Evolutionary conservation across 2,888 invertebrate species (phyloP).

Genomic region (Plutella xylostella): DNA sequence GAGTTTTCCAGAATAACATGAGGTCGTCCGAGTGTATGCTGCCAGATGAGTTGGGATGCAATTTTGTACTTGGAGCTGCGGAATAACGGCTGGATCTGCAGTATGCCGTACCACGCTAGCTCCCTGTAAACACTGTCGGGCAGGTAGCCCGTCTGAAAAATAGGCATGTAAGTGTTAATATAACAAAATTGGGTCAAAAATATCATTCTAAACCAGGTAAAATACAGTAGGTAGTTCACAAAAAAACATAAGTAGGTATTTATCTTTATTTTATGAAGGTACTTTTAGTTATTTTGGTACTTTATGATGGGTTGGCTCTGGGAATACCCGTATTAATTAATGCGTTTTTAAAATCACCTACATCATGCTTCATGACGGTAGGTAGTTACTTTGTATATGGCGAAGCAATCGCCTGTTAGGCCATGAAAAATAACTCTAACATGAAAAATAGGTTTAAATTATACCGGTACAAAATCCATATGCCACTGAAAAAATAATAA

Average conservation of each 20-base stretch:
- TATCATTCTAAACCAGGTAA: background rate
- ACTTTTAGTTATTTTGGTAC: background rate
- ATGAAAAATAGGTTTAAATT: no score
- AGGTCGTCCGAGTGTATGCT: conserved; percentile 57
- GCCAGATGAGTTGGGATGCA: conserved; percentile 60
- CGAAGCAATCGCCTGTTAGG: background rate
- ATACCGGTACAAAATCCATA: conserved; percentile 61
- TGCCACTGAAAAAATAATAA: conserved; percentile 38
- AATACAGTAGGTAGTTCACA: background rate
- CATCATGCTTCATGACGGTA: background rate
- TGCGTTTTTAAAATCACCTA: background rate
- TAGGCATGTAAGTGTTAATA: background rate
- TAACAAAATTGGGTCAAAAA: conserved; percentile 1
- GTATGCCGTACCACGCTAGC: conserved; percentile 60
- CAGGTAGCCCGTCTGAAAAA: conserved; percentile 48
- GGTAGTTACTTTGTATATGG: background rate
- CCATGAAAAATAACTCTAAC: no score
- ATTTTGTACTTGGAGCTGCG: conserved; percentile 56
- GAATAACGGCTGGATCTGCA: conserved; percentile 56
- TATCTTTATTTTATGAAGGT: no score
- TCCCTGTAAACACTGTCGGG: conserved; percentile 61
- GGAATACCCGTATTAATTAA: background rate
- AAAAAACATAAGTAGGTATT: no score
- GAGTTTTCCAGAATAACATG: conserved; percentile 59
- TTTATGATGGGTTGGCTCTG: background rate